Evolutionary conservation across 2,113 vertebrate species (phyloP).

Genomic region (Triplophysa dalaica): DNA sequence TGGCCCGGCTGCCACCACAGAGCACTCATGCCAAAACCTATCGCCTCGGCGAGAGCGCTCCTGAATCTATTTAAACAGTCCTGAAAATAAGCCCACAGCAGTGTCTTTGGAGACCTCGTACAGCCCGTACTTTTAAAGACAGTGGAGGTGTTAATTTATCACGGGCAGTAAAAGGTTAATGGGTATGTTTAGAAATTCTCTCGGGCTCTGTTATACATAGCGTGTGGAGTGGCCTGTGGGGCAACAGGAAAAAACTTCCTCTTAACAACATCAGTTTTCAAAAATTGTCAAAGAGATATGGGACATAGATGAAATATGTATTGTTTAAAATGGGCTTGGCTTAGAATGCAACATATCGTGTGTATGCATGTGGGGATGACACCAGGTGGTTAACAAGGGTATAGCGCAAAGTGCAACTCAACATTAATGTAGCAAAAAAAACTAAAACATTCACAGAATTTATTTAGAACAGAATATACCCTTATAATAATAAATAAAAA

Average conservation of each 20-base stretch:
- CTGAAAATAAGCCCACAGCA: slow-evolving; percentile 35
- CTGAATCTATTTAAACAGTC: neutral
- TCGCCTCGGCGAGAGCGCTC: neutral
- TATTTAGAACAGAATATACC: too few species aligned
- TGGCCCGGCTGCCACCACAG: slow-evolving; percentile 44
- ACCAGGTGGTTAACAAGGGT: too few species aligned
- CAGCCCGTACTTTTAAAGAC: slow-evolving; percentile 23
- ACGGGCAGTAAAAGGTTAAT: slow-evolving; percentile 65
- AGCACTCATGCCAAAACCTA: slow-evolving; percentile 41
- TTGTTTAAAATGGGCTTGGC: too few species aligned
- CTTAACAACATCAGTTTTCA: neutral
- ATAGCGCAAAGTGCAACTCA: too few species aligned
- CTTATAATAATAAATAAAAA: too few species aligned
- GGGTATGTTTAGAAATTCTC: slow-evolving; percentile 66
- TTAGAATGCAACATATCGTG: too few species aligned
- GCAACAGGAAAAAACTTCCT: neutral
- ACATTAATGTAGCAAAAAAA: too few species aligned
- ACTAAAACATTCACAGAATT: too few species aligned
- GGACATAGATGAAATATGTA: too few species aligned
- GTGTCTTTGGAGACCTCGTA: slow-evolving; percentile 16
- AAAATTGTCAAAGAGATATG: too few species aligned
- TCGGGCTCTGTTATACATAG: slow-evolving; percentile 28
- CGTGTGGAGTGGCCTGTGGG: neutral
- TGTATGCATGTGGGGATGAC: too few species aligned
- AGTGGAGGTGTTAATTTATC: slow-evolving; percentile 66